Percentiles rank a stretch among this genome's conserved stretches.
Evolutionary conservation across 2,113 vertebrate genomes (phyloP).

Genomic region (Pachyramphus minor): DNA sequence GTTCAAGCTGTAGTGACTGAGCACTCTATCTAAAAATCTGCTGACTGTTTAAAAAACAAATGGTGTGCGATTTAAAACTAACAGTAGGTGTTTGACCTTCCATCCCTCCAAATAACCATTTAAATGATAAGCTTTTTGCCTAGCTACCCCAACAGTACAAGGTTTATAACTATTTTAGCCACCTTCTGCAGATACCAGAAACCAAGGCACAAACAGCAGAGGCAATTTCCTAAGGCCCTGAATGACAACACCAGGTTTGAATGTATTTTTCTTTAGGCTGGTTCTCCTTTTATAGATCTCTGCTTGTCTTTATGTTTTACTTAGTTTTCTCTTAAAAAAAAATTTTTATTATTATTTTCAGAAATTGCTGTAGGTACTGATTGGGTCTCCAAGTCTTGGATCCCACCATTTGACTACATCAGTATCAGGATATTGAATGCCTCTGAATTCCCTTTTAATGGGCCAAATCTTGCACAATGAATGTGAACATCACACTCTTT

Average conservation of each 20-base stretch:
- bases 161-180: background rate
- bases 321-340: background rate
- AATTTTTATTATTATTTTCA: too few species aligned
- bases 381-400: background rate
- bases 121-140: background rate
- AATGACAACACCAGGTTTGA: background rate
- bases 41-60: conserved; percentile 10
- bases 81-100: background rate
- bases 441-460: background rate
- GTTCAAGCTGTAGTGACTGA: conserved; percentile 11
- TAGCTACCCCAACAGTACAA: background rate
- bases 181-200: background rate
- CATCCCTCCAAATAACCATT: background rate
- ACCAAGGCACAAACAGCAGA: background rate
- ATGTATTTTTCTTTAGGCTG: background rate
- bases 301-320: background rate
- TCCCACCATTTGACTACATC: background rate
- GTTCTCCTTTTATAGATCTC: background rate
- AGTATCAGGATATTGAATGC: background rate
- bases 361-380: background rate
- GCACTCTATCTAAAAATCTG: conserved; percentile 43
- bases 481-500: background rate
- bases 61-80: background rate
- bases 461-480: background rate
- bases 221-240: background rate